phyloP scores from a whole-genome alignment of 2,888 invertebrate species.

The Polyploca ridens region DNA sequence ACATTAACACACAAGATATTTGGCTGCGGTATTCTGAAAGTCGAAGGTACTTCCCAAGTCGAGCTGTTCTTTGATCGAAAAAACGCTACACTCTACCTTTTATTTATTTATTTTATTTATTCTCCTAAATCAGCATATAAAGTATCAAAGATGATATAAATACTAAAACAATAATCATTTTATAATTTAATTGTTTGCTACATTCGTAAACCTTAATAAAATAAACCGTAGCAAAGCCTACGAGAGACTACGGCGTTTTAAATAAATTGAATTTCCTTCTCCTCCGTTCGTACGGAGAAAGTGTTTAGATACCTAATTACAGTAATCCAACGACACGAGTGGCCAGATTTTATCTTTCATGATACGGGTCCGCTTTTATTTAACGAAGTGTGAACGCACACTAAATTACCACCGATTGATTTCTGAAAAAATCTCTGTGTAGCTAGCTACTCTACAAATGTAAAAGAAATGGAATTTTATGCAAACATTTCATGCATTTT shows the following conservation, averaged over 20 bases:
- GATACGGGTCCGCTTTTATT: slow-evolving; percentile 3
- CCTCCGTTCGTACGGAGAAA: background rate
- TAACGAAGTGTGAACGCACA: slow-evolving; percentile 2
- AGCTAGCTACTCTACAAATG: background rate
- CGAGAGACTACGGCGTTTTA: slow-evolving; percentile 4
- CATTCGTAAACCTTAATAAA: background rate
- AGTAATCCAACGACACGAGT: slow-evolving; percentile 6
- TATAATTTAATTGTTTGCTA: background rate
- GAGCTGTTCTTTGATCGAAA: no score
- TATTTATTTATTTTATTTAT: no score
- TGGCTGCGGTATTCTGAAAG: no score
- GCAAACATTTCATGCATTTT: no score
- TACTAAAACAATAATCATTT: no score
- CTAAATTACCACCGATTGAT: background rate
- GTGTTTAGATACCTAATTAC: slow-evolving; percentile 8
- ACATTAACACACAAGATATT: no score
- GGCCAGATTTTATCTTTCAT: background rate
- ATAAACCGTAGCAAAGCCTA: slow-evolving; percentile 1
- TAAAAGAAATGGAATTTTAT: background rate
- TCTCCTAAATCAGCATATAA: no score
- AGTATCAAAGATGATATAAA: no score
- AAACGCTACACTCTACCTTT: no score
- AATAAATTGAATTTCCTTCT: slow-evolving; percentile 4
- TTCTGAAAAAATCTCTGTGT: background rate
- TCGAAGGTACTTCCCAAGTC: no score